Conservation (phyloP, 2,113 vertebrate genomes). For the Lutjanus erythropterus region DNA sequence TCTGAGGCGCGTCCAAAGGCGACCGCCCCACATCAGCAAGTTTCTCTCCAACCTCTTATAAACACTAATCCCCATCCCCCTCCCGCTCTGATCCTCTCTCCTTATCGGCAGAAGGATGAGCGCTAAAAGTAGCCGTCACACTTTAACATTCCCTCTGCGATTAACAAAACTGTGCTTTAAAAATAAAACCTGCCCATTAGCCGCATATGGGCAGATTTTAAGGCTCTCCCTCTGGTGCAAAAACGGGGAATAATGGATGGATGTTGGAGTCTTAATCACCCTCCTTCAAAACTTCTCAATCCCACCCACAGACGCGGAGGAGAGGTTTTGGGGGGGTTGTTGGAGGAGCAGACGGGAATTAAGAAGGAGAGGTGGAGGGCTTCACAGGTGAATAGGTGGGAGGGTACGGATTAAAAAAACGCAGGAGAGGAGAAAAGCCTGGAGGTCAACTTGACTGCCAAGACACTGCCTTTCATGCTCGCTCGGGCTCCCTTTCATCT, state of each 20-base stretch:
- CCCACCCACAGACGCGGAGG: constrained; percentile 36
- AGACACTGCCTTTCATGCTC: constrained; percentile 70
- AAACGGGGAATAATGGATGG: neutral
- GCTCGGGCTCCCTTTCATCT: constrained; percentile 68
- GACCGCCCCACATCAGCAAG: constrained; percentile 40
- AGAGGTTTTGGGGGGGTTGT: constrained; percentile 24
- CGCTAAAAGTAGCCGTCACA: neutral
- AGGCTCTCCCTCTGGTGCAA: constrained; percentile 13
- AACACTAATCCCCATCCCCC: neutral
- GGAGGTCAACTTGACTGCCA: constrained; percentile 74
- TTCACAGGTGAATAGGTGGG: constrained; percentile 67
- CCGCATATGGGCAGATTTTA: neutral
- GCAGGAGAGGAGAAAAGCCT: constrained; percentile 61
- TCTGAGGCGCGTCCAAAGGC: constrained; percentile 17
- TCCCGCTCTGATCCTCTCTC: neutral
- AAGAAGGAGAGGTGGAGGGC: constrained; percentile 32
- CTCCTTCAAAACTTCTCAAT: constrained; percentile 10
- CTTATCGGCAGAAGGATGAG: constrained; percentile 18
- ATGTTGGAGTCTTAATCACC: constrained; percentile 36
- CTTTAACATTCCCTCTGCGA: constrained; percentile 7
- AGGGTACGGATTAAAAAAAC: constrained; percentile 44
- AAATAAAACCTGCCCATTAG: constrained; percentile 20
- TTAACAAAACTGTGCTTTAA: neutral
- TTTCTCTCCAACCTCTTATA: constrained; percentile 10
- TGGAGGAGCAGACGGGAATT: constrained; percentile 22